Base-by-base conservation (phyloP, 2,888 invertebrate species). In the Dryobotodes eremita region DNA sequence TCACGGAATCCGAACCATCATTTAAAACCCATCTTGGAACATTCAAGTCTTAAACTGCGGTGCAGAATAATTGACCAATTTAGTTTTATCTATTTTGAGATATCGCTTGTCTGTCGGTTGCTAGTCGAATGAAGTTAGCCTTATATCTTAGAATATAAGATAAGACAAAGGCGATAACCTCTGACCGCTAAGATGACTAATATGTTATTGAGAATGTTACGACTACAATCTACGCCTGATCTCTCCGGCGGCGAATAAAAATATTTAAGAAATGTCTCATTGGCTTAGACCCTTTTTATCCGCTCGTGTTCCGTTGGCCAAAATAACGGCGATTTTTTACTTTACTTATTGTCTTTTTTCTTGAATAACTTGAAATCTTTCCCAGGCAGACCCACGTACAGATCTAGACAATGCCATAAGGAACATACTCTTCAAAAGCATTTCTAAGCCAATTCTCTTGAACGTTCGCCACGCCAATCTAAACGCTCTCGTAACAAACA, bases 1-100 rank as follows among this genome's bases (percentile, higher is more conserved):
- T 86, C 85, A 84, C 80, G 83, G 83, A 83, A 89, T 88, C 76
- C 81, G 61, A 72, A 75, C 74, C 78, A 85, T 86, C 81, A 81
- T 88, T 90, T 83, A 87, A 86, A 88, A 86, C 76, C 83, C 86
- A 88, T 90, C 75, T 84, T 36, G 57, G 76, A 80, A 77, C 70
- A 78, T 83, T 86, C 80, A 81, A 75, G 71, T 66, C 64, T 82
- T 75, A 71, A 69, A 86, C 75, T 86, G 66, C 70, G 71, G 79
- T 78, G 78, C 76, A 77, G 71, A 74, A 81, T 86, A 81, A 80
- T 80, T 88, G 88, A 76, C 79, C 83, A 88, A 86, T 85, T 82
- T 72, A 64, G 13, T 72, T 79, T 85, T 71, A 86, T 86, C 81
- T 77, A 69, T 85, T 79, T 72, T 62, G 74, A 72, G 71, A 78